Evolutionary conservation across 2,888 invertebrate species (phyloP), one percentile per base, ranked within the genome.

Genomic region (Drosophila setosimentum): DNA sequence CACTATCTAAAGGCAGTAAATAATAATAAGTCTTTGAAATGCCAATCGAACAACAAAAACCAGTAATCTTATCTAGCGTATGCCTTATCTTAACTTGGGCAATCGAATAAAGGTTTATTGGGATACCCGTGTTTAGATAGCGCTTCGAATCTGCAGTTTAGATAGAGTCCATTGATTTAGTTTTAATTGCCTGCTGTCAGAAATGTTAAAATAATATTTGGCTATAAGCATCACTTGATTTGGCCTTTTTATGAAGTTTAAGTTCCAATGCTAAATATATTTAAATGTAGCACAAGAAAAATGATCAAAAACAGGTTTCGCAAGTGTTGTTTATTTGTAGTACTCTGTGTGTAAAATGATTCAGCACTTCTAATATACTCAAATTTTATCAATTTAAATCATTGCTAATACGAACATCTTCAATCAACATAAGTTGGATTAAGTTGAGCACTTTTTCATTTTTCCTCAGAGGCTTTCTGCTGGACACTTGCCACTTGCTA

Each of bases 31-130:
- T 62, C 42, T 40, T 27, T 53, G 32, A 37, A 57, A 35, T 60
- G 64, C 61, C 53, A 21, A 50, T 55, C 54, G 63, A 27, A 33
- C 24, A 18, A 13, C 29, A 13, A 10, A 32, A 27, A 29, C 11
- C 11, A 11, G 13, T 50, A 71, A 83, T 83, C 87, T 82, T 72
- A 83, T 83, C 83, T 42, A 11, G 2, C 62, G 45, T 49, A 30
- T 8, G 24, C 27, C 73, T 79, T 82, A 83, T 85, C 86, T 54
- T 6, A 32, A 32, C 29, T 27, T 32, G 13, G 2, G 18, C 49
- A 64, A 74, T 68, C 35, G 40, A 58, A 51, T 33, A 78, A 29
- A 45, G 24, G 30, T 64, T 79, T 72, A 68, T 53, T 63, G 54
- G 57, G 48, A 45, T 53, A 30, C 35, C 42, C 32, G 51, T 55